Evolutionary conservation across 2,888 invertebrate genomes (phyloP).

Genomic region (Melanargia galathea): DNA sequence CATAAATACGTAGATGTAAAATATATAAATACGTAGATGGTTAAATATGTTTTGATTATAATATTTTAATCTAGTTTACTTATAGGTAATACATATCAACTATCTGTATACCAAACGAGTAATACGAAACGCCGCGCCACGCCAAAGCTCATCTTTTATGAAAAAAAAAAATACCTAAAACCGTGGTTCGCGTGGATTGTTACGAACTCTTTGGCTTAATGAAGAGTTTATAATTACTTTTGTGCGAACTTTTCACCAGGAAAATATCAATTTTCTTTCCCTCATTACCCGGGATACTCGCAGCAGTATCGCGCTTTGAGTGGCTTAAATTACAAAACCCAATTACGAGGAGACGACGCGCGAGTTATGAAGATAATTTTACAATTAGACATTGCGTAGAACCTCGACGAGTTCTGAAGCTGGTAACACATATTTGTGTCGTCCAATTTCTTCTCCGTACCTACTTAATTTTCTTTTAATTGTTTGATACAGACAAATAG

Average conservation of each 20-base stretch:
- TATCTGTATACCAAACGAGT: neutral
- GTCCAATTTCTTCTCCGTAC: no score
- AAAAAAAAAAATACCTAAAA: neutral
- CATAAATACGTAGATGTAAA: no score
- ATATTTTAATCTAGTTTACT: neutral
- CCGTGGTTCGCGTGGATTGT: neutral
- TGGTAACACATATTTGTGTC: no score
- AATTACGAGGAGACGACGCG: constrained; percentile 17
- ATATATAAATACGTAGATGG: no score
- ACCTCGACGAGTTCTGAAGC: neutral
- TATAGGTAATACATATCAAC: no score
- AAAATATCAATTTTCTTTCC: constrained; percentile 21
- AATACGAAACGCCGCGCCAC: no score
- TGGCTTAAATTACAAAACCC: constrained; percentile 19
- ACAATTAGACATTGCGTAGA: constrained; percentile 1
- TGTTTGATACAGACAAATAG: no score
- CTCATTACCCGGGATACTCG: constrained; percentile 5
- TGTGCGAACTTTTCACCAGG: constrained; percentile 12
- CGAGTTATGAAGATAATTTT: constrained; percentile 17
- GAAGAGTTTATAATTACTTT: constrained; percentile 19
- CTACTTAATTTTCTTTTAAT: no score
- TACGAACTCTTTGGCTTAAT: constrained; percentile 13
- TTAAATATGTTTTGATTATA: no score
- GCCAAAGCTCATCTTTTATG: neutral
- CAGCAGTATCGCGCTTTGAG: constrained; percentile 13